Conservation (phyloP, 1,140 invertebrate species). For the Philaenus spumarius region DNA sequence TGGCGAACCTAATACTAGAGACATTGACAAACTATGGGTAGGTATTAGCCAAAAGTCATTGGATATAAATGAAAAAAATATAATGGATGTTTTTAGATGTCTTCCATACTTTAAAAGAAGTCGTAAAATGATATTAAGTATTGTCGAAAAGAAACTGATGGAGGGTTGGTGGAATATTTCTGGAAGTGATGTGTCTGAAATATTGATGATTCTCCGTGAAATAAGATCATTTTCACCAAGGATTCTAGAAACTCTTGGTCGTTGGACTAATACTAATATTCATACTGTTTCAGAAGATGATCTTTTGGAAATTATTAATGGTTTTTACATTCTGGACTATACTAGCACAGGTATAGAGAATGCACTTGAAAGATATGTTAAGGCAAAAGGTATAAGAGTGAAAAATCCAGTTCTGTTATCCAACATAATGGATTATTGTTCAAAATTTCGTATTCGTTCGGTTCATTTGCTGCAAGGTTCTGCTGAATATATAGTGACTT, state of each 20-base stretch:
- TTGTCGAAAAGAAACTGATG: conserved; percentile 54
- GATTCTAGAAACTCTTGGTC: conserved; percentile 44
- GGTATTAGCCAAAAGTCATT: conserved; percentile 51
- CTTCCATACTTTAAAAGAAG: conserved; percentile 52
- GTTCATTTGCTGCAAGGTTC: conserved; percentile 49
- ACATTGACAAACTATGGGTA: conserved; percentile 60
- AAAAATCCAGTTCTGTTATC: conserved; percentile 49
- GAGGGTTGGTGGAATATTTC: conserved; percentile 50
- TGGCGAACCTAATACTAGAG: conserved; percentile 36
- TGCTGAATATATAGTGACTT: conserved; percentile 49
- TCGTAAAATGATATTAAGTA: conserved; percentile 50
- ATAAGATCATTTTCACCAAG: conserved; percentile 33
- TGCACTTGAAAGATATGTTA: conserved; percentile 55
- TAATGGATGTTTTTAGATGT: conserved; percentile 49
- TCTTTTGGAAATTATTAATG: conserved; percentile 50
- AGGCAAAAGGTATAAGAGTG: conserved; percentile 38
- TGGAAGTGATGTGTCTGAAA: conserved; percentile 46
- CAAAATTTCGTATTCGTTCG: conserved; percentile 50
- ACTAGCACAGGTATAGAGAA: conserved; percentile 46
- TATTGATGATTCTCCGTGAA: conserved; percentile 41
- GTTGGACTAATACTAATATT: conserved; percentile 56
- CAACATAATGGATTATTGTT: conserved; percentile 55
- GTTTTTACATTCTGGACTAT: conserved; percentile 47
- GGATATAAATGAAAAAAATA: conserved; percentile 51
- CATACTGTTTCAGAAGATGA: conserved; percentile 52